Conservation (phyloP, 2,888 invertebrate species). For the Auanema sp. region DNA sequence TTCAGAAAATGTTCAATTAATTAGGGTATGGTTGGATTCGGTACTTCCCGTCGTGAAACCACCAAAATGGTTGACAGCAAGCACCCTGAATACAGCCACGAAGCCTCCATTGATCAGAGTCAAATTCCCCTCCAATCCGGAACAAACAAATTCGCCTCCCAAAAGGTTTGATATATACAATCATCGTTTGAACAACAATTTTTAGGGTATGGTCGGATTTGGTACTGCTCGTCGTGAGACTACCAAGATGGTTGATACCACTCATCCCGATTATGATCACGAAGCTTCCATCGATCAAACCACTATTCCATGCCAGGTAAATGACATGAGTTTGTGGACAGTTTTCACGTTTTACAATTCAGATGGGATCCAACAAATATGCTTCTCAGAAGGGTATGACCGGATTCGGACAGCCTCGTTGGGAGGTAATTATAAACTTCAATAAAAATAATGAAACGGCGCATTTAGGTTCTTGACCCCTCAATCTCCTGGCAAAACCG, state of each 20-base stretch:
- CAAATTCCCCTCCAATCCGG: slow-evolving; percentile 64
- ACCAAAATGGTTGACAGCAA: slow-evolving; percentile 64
- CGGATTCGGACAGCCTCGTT: slow-evolving; percentile 63
- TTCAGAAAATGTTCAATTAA: not conserved
- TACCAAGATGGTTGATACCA: slow-evolving; percentile 61
- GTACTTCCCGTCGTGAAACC: slow-evolving; percentile 64
- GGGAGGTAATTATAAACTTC: slow-evolving; percentile 51
- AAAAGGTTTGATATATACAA: slow-evolving; percentile 33
- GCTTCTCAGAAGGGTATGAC: slow-evolving; percentile 64
- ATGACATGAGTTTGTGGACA: slow-evolving; percentile 8
- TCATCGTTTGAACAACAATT: not conserved
- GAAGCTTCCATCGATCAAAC: slow-evolving; percentile 60
- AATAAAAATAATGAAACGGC: not conserved
- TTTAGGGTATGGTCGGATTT: slow-evolving; percentile 62
- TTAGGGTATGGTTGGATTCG: slow-evolving; percentile 61
- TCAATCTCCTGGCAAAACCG: slow-evolving; percentile 62
- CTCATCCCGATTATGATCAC: slow-evolving; percentile 63
- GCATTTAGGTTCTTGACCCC: slow-evolving; percentile 50
- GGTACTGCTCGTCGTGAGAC: slow-evolving; percentile 64
- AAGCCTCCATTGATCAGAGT: slow-evolving; percentile 60
- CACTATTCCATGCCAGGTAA: slow-evolving; percentile 43
- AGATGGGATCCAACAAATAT: slow-evolving; percentile 64
- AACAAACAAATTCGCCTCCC: slow-evolving; percentile 61
- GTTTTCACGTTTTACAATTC: slow-evolving; percentile 10
- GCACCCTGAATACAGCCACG: slow-evolving; percentile 64